Evolutionary conservation across 2,797 vertebrate species (phyloP), one percentile per base, ranked within the genome.

Genomic region (Rallus crepitans): DNA sequence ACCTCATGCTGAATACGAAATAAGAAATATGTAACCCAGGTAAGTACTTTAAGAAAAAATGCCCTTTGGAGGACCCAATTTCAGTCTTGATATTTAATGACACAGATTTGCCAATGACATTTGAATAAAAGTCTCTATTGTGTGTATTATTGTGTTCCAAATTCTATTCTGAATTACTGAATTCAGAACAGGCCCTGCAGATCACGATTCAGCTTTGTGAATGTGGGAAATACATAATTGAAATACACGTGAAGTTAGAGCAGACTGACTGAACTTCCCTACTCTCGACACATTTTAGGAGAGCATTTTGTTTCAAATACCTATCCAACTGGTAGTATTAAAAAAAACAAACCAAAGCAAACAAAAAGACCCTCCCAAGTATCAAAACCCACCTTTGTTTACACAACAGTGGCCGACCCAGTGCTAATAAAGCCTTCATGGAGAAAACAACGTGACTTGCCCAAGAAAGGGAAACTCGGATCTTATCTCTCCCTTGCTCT

Each of bases 11-110:
- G 96, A 96, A 97, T 96, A 96, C 0, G 57, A 97, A 96, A 97
- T 91, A 96, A 93, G 95, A 95, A 97, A 87, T 96, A 98, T 42
- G 92, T 94, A 97, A 97, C 71, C 8, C 23, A 94, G 71, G 72
- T 88, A 97, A 95, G 90, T 61, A 93, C 81, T 97, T 96, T 85
- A 95, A 96, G 91, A 95, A 94, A 94, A 96, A 94, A 82, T 70
- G 82, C 65, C 89, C 89, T 96, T 96, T 91, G 57, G 63, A 95
- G 25, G 84, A 78, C 39, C n/a, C n/a, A 93, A 16, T 95, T 96
- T 90, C 73, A 94, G 60, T 76, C 88, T 80, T 70, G 48, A 82
- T 78, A 77, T 56, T 79, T 90, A 93, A 94, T 35, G 82, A 93
- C 59, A 90, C 35, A 82, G 60, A 93, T 71, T 93, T 94, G 59